phyloP scores from a whole-genome alignment of 2,888 invertebrate species.

The Phaedon cochleariae region DNA sequence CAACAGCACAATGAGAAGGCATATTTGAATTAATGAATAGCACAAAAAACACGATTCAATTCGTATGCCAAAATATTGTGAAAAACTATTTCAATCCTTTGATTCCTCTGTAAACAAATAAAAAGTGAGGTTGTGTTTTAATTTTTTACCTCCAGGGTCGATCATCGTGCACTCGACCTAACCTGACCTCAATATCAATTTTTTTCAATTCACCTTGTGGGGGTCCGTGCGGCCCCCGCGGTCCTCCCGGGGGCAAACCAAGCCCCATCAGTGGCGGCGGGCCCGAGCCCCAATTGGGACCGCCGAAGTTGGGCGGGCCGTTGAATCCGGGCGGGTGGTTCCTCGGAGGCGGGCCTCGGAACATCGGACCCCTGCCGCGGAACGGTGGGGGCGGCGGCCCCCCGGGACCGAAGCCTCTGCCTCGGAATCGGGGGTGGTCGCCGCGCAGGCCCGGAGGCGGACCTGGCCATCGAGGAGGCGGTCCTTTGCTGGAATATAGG shows the following conservation, averaged over 20 bases:
- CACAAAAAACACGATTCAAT: too few relatives aligned
- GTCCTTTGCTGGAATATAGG: slow-evolving; percentile 28
- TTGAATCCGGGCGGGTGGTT: slow-evolving; percentile 63
- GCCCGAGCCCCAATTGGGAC: slow-evolving; percentile 73
- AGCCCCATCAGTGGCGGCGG: slow-evolving; percentile 67
- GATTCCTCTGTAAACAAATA: too few relatives aligned
- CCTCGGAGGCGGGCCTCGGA: slow-evolving; percentile 66
- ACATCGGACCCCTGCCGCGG: slow-evolving; percentile 61
- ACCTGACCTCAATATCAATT: too few relatives aligned
- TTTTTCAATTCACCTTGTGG: too few relatives aligned
- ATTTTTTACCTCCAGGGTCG: too few relatives aligned
- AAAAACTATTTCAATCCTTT: too few relatives aligned
- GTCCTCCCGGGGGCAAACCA: slow-evolving; percentile 55
- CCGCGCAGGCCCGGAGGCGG: slow-evolving; percentile 53
- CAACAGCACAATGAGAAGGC: too few relatives aligned
- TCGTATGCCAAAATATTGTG: too few relatives aligned
- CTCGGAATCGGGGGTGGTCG: slow-evolving; percentile 73
- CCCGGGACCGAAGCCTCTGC: slow-evolving; percentile 72
- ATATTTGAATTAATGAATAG: too few relatives aligned
- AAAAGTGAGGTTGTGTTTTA: too few relatives aligned
- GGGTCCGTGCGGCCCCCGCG: slow-evolving; percentile 58
- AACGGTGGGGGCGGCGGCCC: slow-evolving; percentile 65
- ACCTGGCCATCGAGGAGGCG: slow-evolving; percentile 37
- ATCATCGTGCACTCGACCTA: too few relatives aligned
- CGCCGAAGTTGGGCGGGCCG: slow-evolving; percentile 66